These are phyloP conservation scores for Dendropsophus ebraccatus DNA, from an alignment of 2,113 vertebrate species.

Conservation along the genomic window DNA sequence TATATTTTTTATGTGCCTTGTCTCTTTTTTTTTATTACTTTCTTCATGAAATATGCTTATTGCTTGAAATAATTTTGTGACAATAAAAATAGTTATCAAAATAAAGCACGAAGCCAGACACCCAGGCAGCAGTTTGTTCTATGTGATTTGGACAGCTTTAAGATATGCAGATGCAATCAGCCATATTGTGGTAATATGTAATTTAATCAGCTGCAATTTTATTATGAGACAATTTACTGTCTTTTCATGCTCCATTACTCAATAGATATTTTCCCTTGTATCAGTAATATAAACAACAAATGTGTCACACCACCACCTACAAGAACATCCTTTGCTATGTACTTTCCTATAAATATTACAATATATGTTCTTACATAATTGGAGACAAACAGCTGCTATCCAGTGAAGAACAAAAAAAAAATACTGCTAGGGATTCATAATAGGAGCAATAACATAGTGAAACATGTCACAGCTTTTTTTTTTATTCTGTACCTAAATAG, in stretches of 20 bases:
- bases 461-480: background rate
- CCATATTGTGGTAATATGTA: background rate
- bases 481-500: background rate
- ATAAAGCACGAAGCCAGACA: background rate
- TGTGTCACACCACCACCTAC: background rate
- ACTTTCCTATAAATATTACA: slow-evolving; percentile 7
- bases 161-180: slow-evolving; percentile 9
- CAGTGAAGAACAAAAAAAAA: background rate
- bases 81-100: background rate
- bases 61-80: background rate
- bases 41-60: background rate
- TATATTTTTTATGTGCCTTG: background rate
- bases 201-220: background rate
- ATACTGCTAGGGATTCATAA: background rate
- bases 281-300: background rate
- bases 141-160: background rate
- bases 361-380: slow-evolving; percentile 10
- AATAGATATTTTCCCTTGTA: slow-evolving; percentile 4
- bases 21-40: background rate
- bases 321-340: background rate
- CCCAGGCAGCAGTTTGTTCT: background rate
- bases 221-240: background rate
- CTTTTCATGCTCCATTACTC: background rate
- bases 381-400: background rate
- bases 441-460: background rate